Base-by-base conservation (phyloP, 2,888 invertebrate genomes). In the Halictus ligatus region DNA sequence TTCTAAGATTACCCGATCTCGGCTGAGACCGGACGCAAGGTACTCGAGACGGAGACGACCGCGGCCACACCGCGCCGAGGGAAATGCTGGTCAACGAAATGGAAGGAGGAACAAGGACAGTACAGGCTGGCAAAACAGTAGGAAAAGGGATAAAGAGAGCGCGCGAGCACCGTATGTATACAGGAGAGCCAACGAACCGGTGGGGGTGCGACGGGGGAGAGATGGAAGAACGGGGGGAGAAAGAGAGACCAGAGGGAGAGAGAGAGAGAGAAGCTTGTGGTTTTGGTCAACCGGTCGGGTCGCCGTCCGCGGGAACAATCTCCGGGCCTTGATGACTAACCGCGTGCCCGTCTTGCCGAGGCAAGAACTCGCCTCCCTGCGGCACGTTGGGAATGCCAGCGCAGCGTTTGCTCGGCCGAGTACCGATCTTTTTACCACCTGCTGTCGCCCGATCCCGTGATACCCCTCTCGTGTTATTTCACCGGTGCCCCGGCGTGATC, bases 301-400 rank as follows among this genome's bases (percentile, higher is more conserved):
- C 89, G 90, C 90, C 90, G 90, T 86, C 86, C 90, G 86, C 87
- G 86, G 87, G 91, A 92, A 92, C 91, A 92, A 91, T 92, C 92
- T 92, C 89, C 85, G 92, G 91, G 91, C 89, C 92, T 92, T 92
- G 93, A 93, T 92, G 92, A 92, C 92, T 92, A 92, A 92, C 93
- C 93, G 92, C 92, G 93, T 91, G 92, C 90, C 87, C 91, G 92
- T 91, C 91, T 91, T 91, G 89, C 88, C 89, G 84, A 86, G 89
- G 90, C 92, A 93, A 93, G 92, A 92, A 93, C 91, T 92, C 87
- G 92, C 91, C 91, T 90, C 89, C 91, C 91, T 89, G 83, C 88
- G 90, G 90, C 90, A 90, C 90, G 90, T 91, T 92, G 92, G 91
- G 91, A 93, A 93, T 93, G 91, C 92, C 91, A 92, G 91, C 90